phyloP scores from a whole-genome alignment of 2,113 vertebrate species.

The Baryphthengus martii region DNA sequence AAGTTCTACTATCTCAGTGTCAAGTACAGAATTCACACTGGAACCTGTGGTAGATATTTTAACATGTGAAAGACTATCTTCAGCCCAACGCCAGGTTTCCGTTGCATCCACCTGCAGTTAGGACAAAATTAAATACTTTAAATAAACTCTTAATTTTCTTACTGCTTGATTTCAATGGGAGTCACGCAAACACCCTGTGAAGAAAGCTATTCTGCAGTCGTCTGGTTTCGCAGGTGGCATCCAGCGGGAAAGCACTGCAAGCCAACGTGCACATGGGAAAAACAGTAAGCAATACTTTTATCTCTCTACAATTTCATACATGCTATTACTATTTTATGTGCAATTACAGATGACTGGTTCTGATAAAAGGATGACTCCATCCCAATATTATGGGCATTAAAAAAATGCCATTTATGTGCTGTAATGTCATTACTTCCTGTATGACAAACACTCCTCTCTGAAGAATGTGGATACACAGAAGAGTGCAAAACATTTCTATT shows the following conservation, averaged over 20 bases:
- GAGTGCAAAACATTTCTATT: neutral
- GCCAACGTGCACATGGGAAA: neutral
- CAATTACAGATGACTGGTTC: neutral
- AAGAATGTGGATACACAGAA: conserved; percentile 1
- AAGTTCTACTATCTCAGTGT: neutral
- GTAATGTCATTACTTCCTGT: neutral
- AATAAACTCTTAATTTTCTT: neutral
- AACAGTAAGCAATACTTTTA: neutral
- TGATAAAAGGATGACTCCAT: conserved; percentile 3
- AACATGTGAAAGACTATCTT: neutral
- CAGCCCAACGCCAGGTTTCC: neutral
- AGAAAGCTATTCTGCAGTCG: neutral
- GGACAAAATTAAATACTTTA: neutral
- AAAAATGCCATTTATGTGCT: conserved; percentile 2
- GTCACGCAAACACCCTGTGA: neutral
- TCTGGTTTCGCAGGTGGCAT: neutral
- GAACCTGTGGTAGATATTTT: neutral
- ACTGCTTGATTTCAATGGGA: neutral
- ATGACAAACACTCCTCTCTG: conserved; percentile 2
- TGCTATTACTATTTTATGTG: neutral
- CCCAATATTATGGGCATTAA: neutral
- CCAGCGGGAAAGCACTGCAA: neutral
- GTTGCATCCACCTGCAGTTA: neutral
- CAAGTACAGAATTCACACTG: neutral
- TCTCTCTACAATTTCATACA: neutral